phyloP scores from a whole-genome alignment of 2,113 vertebrate species.

The Lathamus discolor region DNA sequence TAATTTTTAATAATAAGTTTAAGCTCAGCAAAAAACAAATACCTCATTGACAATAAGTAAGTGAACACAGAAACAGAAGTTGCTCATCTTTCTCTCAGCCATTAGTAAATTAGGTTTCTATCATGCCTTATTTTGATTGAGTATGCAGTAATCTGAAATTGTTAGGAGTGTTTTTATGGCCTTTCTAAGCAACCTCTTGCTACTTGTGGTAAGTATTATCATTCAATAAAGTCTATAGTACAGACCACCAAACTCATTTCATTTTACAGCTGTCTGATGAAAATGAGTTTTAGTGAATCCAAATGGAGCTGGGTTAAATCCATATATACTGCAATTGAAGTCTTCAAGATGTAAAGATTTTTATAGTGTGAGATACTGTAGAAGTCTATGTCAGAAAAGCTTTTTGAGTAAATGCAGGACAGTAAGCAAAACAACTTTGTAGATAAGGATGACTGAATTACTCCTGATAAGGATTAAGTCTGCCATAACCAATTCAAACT shows the following conservation, averaged over 20 bases:
- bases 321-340: slow-evolving; percentile 66
- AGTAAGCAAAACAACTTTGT: slow-evolving; percentile 55
- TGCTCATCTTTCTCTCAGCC: slow-evolving; percentile 25
- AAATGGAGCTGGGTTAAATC: slow-evolving; percentile 68
- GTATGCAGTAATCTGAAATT: background rate
- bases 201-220: slow-evolving; percentile 48
- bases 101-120: slow-evolving; percentile 59
- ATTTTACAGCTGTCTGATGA: slow-evolving; percentile 72
- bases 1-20: slow-evolving; percentile 1
- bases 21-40: slow-evolving; percentile 28
- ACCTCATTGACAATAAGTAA: slow-evolving; percentile 53
- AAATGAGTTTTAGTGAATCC: slow-evolving; percentile 71
- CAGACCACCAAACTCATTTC: slow-evolving; percentile 62
- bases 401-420: slow-evolving; percentile 67
- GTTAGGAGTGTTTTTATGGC: slow-evolving; percentile 16
- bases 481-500: slow-evolving; percentile 72
- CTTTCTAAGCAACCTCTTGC: slow-evolving; percentile 32
- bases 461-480: slow-evolving; percentile 61
- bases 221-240: slow-evolving; percentile 48
- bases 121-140: slow-evolving; percentile 42
- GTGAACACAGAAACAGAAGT: slow-evolving; percentile 47
- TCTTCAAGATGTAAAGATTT: slow-evolving; percentile 69
- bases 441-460: slow-evolving; percentile 53
- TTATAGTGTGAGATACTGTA: slow-evolving; percentile 19
- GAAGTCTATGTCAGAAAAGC: slow-evolving; percentile 38